Base-by-base conservation (phyloP, 2,113 vertebrate genomes). In the Tricholaema leucomelas region DNA sequence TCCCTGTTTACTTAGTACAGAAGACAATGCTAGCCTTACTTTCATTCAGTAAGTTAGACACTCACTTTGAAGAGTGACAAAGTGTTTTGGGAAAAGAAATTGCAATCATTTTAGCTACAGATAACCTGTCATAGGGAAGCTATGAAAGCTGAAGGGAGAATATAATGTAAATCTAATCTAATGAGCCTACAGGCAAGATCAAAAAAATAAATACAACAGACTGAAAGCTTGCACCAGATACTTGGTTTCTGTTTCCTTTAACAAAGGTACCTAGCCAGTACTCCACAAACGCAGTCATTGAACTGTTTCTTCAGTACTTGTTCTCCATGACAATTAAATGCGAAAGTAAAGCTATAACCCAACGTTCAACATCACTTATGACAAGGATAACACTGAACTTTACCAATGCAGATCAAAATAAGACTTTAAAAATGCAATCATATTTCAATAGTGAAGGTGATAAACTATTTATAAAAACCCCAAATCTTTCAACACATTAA, bases 351-450 rank as follows among this genome's bases (percentile, higher is more conserved):
- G 42, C 10, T 35, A 56, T 77, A 93, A 93, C 55, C 36, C 31
- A 30, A 14, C 65, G 15, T 40, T 76, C 58, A 28, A 92, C 63
- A 87, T 55, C 66, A 65, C 27, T 79, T 85, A 38, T 0, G 1
- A 76, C 54, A 94, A 61, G 30, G 54, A 87, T 58, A 91, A 78
- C 40, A 85, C 48, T 16, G 24, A 92, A 84, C 85, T 83, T 74
- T 38, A 63, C 30, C 67, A 64, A 0, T 48, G 46, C 38, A 88
- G 56, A 88, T 89, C 71, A 89, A 73, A 88, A 59, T 54, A 6
- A 90, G 21, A 65, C 35, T 92, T 94, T 18, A 8, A 86, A 93
- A 81, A 76, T 20, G 16, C 27, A 31, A 25, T 23, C 2, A 2
- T 85, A 73, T 70, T 87, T 89, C 73, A 89, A 89, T 21, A 89